A percentile compares a stretch with the other conserved stretches of the same genome.
These are phyloP conservation scores for Bathynomus jamesi DNA, from an alignment of 1,140 invertebrate species.

Conservation along the genomic window DNA sequence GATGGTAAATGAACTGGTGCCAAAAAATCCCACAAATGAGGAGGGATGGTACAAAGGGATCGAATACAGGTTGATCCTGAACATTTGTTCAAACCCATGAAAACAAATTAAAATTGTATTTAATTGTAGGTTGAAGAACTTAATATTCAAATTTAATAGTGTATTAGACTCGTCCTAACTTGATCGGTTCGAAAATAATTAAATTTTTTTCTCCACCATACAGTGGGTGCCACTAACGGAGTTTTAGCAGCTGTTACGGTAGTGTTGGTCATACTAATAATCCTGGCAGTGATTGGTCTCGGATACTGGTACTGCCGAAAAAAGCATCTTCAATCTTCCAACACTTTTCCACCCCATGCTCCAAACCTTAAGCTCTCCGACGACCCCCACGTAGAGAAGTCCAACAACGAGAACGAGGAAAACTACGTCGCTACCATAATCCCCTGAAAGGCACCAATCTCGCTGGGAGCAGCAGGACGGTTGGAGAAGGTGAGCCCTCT, in stretches of 20 bases:
- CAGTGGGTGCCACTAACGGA: constrained; percentile 16
- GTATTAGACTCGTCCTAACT: too few species aligned
- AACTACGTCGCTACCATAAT: constrained; percentile 55
- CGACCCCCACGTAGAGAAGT: constrained; percentile 55
- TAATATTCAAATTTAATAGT: too few species aligned
- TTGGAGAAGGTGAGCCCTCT: constrained; percentile 49
- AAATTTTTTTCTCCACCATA: too few species aligned
- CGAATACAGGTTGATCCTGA: too few species aligned
- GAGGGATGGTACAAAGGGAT: too few species aligned
- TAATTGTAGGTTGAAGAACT: too few species aligned
- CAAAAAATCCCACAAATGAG: too few species aligned
- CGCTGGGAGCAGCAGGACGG: constrained; percentile 44
- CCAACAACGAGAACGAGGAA: constrained; percentile 85
- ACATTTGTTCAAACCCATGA: too few species aligned
- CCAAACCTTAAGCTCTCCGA: constrained; percentile 42
- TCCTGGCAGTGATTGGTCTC: constrained; percentile 43
- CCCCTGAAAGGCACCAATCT: constrained; percentile 38
- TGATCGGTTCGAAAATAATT: too few species aligned
- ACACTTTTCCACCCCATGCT: constrained; percentile 43
- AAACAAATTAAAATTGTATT: too few species aligned
- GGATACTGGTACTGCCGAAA: constrained; percentile 45
- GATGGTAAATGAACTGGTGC: too few species aligned
- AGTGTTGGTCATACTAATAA: constrained; percentile 36
- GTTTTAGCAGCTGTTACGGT: constrained; percentile 30
- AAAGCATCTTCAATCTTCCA: constrained; percentile 46